Evolutionary conservation across 2,113 vertebrate species (phyloP).

Genomic region (Solenodon paradoxus): DNA sequence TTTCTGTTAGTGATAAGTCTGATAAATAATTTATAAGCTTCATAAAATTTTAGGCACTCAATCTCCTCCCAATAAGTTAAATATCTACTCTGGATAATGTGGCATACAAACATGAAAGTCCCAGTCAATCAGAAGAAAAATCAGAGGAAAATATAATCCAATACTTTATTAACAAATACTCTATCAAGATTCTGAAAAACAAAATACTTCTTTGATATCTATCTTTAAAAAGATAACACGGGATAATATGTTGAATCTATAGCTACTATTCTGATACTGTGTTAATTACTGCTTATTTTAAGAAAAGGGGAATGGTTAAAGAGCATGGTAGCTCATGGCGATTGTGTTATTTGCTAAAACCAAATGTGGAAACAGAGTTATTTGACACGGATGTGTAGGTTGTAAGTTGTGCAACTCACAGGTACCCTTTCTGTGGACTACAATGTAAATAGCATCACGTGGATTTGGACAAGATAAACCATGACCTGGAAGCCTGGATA

Average conservation of each 20-base stretch:
- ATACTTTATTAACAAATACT: conserved; percentile 23
- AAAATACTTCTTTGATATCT: neutral
- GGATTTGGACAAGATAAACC: neutral
- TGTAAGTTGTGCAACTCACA: neutral
- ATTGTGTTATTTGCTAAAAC: neutral
- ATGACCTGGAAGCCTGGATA: neutral
- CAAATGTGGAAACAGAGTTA: neutral
- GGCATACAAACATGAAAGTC: neutral
- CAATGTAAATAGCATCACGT: neutral
- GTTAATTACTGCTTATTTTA: neutral
- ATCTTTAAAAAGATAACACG: neutral
- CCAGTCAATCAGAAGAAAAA: neutral
- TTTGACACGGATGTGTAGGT: accelerated
- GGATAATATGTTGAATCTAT: neutral
- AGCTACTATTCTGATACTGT: neutral
- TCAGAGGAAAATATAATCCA: neutral
- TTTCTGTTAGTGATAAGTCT: neutral
- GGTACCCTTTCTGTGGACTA: accelerated
- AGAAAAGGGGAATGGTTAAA: neutral
- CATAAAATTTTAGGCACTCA: neutral
- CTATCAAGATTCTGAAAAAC: neutral
- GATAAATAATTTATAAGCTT: neutral
- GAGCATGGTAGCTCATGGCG: neutral
- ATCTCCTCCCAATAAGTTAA: neutral
- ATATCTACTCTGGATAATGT: neutral